Base-by-base conservation (phyloP, 2,113 vertebrate species). In the Mixornis gularis region DNA sequence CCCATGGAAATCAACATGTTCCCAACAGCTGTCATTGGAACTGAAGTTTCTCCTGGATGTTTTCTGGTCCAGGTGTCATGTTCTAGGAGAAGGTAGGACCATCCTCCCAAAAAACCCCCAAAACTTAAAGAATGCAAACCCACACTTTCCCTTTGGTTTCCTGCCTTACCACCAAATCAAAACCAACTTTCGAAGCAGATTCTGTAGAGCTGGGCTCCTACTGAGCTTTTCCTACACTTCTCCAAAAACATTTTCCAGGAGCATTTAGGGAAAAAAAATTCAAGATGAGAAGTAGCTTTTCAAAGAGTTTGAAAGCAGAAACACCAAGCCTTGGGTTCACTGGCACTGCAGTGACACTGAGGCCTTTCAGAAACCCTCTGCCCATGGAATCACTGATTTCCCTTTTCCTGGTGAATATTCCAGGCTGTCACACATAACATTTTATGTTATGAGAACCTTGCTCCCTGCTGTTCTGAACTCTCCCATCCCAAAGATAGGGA, bases 391-490 rank as follows among this genome's bases (percentile, higher is more conserved):
- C 26, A 17, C 32, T 32, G 6, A 4, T 48, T 41, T 62, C 36
- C 90, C 55, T 70, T 25, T 60, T 49, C 81, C 74, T 30, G 17
- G 20, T 8, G 46, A 20, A 38, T 2, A 12, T 3, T 29, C 49
- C 66, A 48, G 69, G 16, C 44, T 46, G 1, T 14, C 0, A 2
- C 3, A 69, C 19, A 0, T 4, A 17, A 27, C 10, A 6, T 15
- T 13, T 44, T 7, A 21, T 56, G 48, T 25, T 56, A 16, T 52
- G 53, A 44, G 32, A 68, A 53, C 48, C 18, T 26, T 26, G 13
- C 49, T 63, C 48, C 19, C 62, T 85, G 83, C 79, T 12, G 16
- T 46, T 19, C 32, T n/a, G 51, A 63, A 52, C 46, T 26, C 48
- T 46, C 11, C 13, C n/a, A 48, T 18, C 41, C 53, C 56, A 12